Base-by-base conservation (phyloP, 2,797 vertebrate species). In the Sebastes vulpes region DNA sequence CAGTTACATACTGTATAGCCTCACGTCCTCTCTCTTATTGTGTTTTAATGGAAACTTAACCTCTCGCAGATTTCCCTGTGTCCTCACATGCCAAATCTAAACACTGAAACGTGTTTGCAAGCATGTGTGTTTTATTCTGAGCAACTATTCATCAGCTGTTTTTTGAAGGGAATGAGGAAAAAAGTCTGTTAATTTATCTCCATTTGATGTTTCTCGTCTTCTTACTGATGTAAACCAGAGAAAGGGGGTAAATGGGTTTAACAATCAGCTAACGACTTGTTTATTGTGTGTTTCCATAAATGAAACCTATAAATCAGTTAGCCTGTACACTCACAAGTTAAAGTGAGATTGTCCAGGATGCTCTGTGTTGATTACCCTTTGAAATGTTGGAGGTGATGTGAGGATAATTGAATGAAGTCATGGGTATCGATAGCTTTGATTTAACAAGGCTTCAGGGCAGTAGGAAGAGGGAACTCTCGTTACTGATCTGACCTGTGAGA, bases 221-320 rank as follows among this genome's bases (percentile, higher is more conserved):
- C 26, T 28, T 2, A 4, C 38, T 70, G 60, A 76, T 67, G 6
- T 28, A 48, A 83, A 77, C 50, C 77, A 77, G 59, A 85, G 20
- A n/a, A 14, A 14, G 9, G 7, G 21, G 26, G 20, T 35, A 82
- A 9, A 46, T 9, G 0, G 20, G 42, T 7, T 9, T 3, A 64
- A 46, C 26, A 81, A n/a, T 82, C 60, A 35, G 57, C 14, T 20
- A 21, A 78, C 48, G 20, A 68, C 63, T 53, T 68, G 52, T 74
- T 68, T 61, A 23, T 46, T 32, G 42, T 61, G 12, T 48, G 35
- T 56, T 26, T 59, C 10, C 35, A 48, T n/a, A 79, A 71, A 66
- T 32, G 4, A 65, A n/a, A 32, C 14, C 2, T n/a, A 75, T 87
- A 42, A 79, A 79, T 90, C 84, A 42, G 38, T 72, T 6, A 42